Evolutionary conservation across 1,140 invertebrate genomes (phyloP).

Genomic region (Sitobion miscanthi): DNA sequence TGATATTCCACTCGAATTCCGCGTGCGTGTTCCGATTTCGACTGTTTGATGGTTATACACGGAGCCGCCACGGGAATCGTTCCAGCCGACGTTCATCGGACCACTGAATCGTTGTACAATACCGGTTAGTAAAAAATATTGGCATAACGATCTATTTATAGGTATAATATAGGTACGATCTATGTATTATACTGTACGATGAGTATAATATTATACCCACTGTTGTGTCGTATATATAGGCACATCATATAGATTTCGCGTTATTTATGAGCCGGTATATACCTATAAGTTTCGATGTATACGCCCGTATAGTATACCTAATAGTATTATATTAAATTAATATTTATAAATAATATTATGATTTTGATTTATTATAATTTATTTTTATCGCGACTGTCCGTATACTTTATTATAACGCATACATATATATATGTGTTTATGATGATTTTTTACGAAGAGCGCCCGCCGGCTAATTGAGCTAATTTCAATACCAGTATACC

Average conservation of each 20-base stretch:
- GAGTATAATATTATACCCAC: too few relatives aligned
- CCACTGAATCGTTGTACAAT: conserved; percentile 44
- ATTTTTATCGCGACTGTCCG: neutral
- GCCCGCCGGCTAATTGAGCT: neutral
- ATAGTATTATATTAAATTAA: neutral
- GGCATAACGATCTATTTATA: neutral
- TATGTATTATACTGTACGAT: neutral
- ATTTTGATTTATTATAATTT: neutral
- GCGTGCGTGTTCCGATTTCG: conserved; percentile 16
- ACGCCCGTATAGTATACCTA: too few relatives aligned
- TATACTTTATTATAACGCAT: neutral
- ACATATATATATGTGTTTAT: neutral
- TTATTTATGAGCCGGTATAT: neutral
- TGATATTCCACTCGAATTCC: neutral
- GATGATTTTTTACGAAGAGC: neutral
- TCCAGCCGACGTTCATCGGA: conserved; percentile 52
- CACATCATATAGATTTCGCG: neutral
- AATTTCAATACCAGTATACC: neutral
- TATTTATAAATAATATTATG: neutral
- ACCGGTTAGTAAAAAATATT: conserved; percentile 35
- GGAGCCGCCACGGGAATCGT: conserved; percentile 53
- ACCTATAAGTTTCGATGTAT: too few relatives aligned
- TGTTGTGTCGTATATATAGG: too few relatives aligned
- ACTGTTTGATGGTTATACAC: conserved; percentile 56
- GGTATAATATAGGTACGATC: neutral